Evolutionary conservation across 2,797 vertebrate genomes (phyloP), one percentile per base, ranked within the genome.

Genomic region (Sebastes minor): DNA sequence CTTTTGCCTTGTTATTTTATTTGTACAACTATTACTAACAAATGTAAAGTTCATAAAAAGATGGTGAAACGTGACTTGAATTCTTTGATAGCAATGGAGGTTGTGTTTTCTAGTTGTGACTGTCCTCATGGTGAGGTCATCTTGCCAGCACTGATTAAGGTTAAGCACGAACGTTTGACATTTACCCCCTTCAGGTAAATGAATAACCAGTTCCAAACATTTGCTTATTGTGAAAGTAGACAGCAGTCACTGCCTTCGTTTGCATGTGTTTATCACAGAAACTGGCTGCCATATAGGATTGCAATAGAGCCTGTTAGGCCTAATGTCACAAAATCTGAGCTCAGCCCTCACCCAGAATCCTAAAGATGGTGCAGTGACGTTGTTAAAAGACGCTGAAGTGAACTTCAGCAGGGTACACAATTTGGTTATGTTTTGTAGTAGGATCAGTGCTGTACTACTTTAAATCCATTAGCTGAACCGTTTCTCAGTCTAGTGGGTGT

Each of bases 141-240:
- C 8, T 30, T 60, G 10, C 32, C 10, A 20, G 23, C 46, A 33
- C 3, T 23, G 23, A 22, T 30, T 53, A 6, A 67, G 6, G 22
- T 61, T 38, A 53, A 16, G 10, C 32, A 46, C 32, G 25, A 63
- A 63, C 46, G 10, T 63, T 56, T 75, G 71, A 32, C 59, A 81
- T 81, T 81, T 49, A 35, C 22, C 22, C 25, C 2, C 32, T 14
- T 68, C 20, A 30, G 77, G 32, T 74, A 42, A 68, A 80, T 67
- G 23, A 74, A 63, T 69, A 61, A 74, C 38, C n/a, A 42, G 7
- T 12, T 52, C 5, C 46, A 80, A 64, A 64, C 49, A 57, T 63
- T 80, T 63, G 11, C 22, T 46, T 2, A 27, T 5, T 60, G 38
- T 68, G 38, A 27, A 53, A 53, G 65, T 16, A 52, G 53, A 23